Base-by-base conservation (phyloP, 2,797 vertebrate genomes). In the Rhadinocentrus ornatus region DNA sequence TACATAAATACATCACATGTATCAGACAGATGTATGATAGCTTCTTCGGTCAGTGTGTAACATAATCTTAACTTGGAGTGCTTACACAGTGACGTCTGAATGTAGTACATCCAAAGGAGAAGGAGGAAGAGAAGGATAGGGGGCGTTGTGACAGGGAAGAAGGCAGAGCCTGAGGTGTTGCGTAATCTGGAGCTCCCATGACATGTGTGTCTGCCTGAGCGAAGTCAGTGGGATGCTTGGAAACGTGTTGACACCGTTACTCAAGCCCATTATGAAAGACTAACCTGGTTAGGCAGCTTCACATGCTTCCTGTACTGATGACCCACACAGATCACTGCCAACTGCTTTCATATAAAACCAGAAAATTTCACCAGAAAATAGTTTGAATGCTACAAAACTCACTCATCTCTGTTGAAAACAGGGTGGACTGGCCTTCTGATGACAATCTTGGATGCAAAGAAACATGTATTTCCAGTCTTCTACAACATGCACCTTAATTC, bases 1-100 rank as follows among this genome's bases (percentile, higher is more conserved):
- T 90, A 84, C 85, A 69, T 91, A 89, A 89, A 83, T 44, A 27
- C 74, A 39, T 86, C 87, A 92, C 90, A 88, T 88, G 88, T 63
- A 73, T 64, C 66, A 59, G 77, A 56, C 86, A 71, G 78, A 79
- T 67, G 84, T 46, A 69, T 35, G 71, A 80, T 11, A 52, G 53
- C 48, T 3, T 37, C 61, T n/a, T 46, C 62, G 6, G 65, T n/a
- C 15, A 0, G 50, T 27, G 71, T 71, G 82, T 84, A 84, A 85
- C 6, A 53, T 5, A 78, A 89, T 79, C 84, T 67, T 57, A 32
- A 50, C 61, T 75, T 2, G 18, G 53, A 57, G 69, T 82, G 83
- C 91, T 88, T 90, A 69, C 82, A 83, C 86, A 74, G 62, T 66
- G 73, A 55, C 0, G 59, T 0, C 60, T 68, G 66, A 58, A 91